Conservation (phyloP, 1,140 invertebrate genomes). For the Camponotus vicinus region DNA sequence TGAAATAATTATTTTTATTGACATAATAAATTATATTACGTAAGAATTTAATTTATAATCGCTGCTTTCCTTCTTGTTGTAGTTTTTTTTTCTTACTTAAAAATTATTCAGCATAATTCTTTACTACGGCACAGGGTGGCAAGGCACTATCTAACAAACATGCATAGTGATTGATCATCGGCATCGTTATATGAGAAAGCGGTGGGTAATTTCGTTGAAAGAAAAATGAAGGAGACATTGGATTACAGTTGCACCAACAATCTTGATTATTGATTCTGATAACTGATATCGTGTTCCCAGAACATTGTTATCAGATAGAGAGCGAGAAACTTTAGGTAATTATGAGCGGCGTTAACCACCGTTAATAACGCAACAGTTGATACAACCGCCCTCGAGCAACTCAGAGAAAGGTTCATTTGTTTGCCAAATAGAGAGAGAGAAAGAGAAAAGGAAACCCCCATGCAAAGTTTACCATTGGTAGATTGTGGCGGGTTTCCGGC, state of each 20-base stretch:
- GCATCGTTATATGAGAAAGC: conserved; percentile 30
- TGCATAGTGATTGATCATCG: conserved; percentile 17
- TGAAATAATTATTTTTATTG: too few species aligned
- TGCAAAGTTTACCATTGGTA: conserved; percentile 90
- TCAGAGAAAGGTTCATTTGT: conserved; percentile 35
- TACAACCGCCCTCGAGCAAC: background rate
- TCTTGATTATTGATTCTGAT: background rate
- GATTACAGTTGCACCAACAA: conserved; percentile 40
- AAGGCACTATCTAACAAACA: conserved; percentile 29
- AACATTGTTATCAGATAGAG: background rate
- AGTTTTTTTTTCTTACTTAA: conserved; percentile 40
- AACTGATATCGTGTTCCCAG: background rate
- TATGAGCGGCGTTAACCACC: background rate
- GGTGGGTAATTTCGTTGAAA: conserved; percentile 14
- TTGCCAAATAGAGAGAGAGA: background rate
- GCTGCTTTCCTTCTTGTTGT: conserved; percentile 2
- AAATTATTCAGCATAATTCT: conserved; percentile 12
- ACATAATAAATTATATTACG: too few species aligned
- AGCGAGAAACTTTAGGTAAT: conserved; percentile 33
- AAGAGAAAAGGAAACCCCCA: conserved; percentile 74
- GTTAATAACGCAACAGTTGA: conserved; percentile 31
- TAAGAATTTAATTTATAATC: background rate
- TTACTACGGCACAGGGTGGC: conserved; percentile 27
- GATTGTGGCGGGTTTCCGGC: conserved; percentile 89
- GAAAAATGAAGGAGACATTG: conserved; percentile 12